Base-by-base conservation (phyloP, 2,113 vertebrate genomes). In the Galeopterus variegatus region DNA sequence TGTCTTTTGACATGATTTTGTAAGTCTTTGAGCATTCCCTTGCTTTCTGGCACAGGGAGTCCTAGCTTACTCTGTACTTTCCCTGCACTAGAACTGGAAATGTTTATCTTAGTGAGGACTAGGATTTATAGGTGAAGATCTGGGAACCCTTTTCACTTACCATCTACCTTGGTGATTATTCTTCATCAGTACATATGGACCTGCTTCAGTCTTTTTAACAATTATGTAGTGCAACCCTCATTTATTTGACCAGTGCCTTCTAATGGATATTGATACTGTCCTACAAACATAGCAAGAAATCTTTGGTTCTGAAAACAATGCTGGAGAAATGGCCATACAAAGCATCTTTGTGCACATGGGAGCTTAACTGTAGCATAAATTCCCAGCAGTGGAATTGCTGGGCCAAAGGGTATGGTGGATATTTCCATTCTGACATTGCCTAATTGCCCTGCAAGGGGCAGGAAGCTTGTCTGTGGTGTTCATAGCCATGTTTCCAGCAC, bases 261-360 rank as follows among this genome's bases (percentile, higher is more conserved):
- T 48, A 33, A 5, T 26, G 81, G 26, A 19, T 65, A 18, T 45
- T 81, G 67, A n/a, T 41, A 6, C 69, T 50, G 23, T 65, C 48
- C 85, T 79, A 33, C 58, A 54, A 50, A 87, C 33, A 31, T 2
- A 2, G 31, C 14, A 56, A 28, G 70, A 41, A 19, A 17, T 50
- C 5, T 33, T 5, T 15, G 50, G 50, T 67, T 69, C 75, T 91
- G 45, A 18, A 50, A 36, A 62, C 13, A 23, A 8, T 36, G 54
- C 75, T 60, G 67, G 41, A 8, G 80, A 12, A 62, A 28, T 31
- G 60, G 1, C 75, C 48, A 70, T 31, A 33, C 19, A 11, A n/a
- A 26, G 6, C 33, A 15, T n/a, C 48, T 56, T 17, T 70, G 19
- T 58, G 75, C 45, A 18, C 2, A 0, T 0, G 4, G 31, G 54